Percentiles rank a stretch among this genome's conserved stretches.
These are phyloP conservation scores for Graptemys geographica DNA, from an alignment of 2,797 vertebrate genomes.

Conservation along the genomic window DNA sequence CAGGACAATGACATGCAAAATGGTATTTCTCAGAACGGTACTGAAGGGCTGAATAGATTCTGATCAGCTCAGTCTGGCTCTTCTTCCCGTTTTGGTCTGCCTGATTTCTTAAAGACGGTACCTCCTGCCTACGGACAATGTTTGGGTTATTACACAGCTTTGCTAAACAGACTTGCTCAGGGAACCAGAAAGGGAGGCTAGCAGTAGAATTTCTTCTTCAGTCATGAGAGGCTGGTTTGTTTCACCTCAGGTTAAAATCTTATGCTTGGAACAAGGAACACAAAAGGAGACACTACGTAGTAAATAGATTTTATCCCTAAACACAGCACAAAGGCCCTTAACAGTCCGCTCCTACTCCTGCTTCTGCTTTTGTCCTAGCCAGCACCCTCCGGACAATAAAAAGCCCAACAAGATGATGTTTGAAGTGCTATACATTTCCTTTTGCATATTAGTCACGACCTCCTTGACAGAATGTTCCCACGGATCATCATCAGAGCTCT, in stretches of 20 bases:
- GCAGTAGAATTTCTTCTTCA: background rate
- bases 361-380: background rate
- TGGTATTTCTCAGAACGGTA: rapidly evolving
- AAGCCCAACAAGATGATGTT: rapidly evolving
- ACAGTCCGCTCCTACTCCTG: rapidly evolving
- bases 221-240: rapidly evolving
- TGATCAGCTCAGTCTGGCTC: background rate
- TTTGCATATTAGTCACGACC: rapidly evolving
- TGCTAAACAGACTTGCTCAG: background rate
- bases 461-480: rapidly evolving
- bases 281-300: background rate
- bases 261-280: background rate
- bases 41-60: background rate
- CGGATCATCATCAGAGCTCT: rapidly evolving
- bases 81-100: background rate
- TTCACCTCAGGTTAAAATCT: background rate
- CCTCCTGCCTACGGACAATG: background rate
- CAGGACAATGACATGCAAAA: rapidly evolving
- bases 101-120: background rate
- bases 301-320: background rate
- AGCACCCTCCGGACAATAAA: too few relatives aligned
- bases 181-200: background rate
- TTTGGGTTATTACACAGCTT: rapidly evolving
- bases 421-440: background rate
- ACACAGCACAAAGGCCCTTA: background rate